These are phyloP conservation scores for Intellagama lesueurii DNA, from an alignment of 2,797 vertebrate genomes.

Conservation along the genomic window DNA sequence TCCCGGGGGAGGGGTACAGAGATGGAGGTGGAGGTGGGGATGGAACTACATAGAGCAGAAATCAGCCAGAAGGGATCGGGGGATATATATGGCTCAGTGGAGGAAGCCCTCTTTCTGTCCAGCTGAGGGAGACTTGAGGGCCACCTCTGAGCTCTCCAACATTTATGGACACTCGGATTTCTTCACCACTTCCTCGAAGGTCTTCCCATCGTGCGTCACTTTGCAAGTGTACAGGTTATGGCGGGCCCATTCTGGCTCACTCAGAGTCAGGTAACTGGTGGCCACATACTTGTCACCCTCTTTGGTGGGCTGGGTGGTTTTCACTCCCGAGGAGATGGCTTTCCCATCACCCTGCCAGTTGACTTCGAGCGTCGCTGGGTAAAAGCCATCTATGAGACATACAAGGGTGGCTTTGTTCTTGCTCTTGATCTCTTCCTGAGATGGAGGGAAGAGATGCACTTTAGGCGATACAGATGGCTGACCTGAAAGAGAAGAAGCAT, in stretches of 20 bases:
- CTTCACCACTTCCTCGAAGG: slow-evolving; percentile 4
- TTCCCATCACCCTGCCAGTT: slow-evolving; percentile 60
- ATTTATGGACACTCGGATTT: slow-evolving; percentile 38
- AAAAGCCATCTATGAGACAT: slow-evolving; percentile 59
- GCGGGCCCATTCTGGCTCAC: slow-evolving; percentile 39
- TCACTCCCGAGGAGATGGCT: slow-evolving; percentile 35
- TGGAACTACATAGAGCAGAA: background rate
- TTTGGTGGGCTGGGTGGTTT: slow-evolving; percentile 46
- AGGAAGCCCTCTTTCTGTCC: background rate
- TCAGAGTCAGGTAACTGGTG: slow-evolving; percentile 62
- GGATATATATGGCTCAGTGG: background rate
- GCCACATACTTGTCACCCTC: slow-evolving; percentile 58
- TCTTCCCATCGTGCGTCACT: slow-evolving; percentile 51
- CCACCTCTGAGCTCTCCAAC: too few species aligned
- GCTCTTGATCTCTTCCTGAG: rapidly evolving
- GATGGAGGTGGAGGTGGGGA: background rate
- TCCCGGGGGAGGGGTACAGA: too few species aligned
- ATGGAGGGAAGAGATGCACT: slow-evolving; percentile 52
- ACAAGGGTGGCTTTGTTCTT: slow-evolving; percentile 49
- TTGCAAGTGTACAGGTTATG: slow-evolving; percentile 51
- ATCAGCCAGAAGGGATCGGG: too few species aligned
- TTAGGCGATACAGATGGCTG: rapidly evolving
- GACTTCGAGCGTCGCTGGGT: background rate
- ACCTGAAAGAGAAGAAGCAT: background rate
- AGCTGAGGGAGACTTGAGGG: too few species aligned